Percentiles rank a stretch among this genome's conserved stretches.
Evolutionary conservation across 2,888 invertebrate genomes (phyloP).

Genomic region (Spialia ferax): DNA sequence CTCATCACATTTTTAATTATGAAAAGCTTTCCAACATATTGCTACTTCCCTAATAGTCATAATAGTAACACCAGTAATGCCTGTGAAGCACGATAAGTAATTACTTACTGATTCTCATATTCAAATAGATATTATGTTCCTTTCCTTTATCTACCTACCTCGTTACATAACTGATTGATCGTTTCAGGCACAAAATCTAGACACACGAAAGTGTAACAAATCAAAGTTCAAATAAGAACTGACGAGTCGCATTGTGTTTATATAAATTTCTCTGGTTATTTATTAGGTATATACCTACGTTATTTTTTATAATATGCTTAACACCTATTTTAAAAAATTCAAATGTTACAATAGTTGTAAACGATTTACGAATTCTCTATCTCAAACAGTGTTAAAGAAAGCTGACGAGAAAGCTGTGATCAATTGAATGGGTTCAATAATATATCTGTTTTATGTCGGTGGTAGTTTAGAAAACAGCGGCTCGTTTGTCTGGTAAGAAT

Average conservation of each 20-base stretch:
- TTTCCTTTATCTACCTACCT: too few species aligned
- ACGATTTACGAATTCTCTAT: neutral
- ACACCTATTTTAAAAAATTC: too few species aligned
- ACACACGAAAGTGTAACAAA: too few species aligned
- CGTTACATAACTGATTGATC: too few species aligned
- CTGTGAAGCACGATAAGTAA: neutral
- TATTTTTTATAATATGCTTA: too few species aligned
- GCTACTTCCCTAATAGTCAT: neutral
- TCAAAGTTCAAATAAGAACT: too few species aligned
- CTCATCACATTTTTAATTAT: slow-evolving; percentile 30
- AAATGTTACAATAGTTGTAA: neutral
- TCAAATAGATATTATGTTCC: too few species aligned
- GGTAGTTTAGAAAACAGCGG: neutral
- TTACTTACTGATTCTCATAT: too few species aligned
- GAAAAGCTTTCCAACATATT: slow-evolving; percentile 29
- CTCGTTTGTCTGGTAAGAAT: neutral
- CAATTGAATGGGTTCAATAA: neutral
- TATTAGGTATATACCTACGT: too few species aligned
- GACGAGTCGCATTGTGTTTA: too few species aligned
- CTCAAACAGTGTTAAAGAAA: neutral
- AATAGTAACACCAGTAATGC: neutral
- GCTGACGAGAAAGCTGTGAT: neutral
- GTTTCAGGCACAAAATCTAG: too few species aligned
- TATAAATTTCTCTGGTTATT: too few species aligned
- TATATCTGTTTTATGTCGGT: neutral